Conservation (phyloP, 2,888 invertebrate genomes). For the Tipula helvola region DNA sequence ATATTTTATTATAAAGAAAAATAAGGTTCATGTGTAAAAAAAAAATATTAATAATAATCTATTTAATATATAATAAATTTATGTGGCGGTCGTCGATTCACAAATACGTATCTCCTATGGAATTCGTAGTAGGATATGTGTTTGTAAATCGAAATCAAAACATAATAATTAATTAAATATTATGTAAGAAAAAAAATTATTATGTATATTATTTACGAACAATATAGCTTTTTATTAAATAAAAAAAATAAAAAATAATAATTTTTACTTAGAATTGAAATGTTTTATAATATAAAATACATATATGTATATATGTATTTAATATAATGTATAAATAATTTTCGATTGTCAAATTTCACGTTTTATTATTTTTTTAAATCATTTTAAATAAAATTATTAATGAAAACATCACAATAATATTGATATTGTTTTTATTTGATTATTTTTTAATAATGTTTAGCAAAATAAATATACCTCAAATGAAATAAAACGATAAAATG, state of each 20-base stretch:
- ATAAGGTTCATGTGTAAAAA: background rate
- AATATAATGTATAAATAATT: background rate
- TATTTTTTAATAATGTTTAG: background rate
- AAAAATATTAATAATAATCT: background rate
- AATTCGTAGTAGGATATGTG: background rate
- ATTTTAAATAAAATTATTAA: background rate
- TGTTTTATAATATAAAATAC: background rate
- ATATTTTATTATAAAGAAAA: background rate
- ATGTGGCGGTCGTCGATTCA: background rate
- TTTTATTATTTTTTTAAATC: background rate
- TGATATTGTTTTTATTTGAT: background rate
- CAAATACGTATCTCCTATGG: no score
- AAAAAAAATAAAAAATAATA: background rate
- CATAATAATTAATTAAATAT: background rate
- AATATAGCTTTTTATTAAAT: background rate
- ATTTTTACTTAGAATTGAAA: background rate
- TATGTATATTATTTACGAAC: background rate
- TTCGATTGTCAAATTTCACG: background rate
- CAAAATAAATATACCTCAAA: background rate
- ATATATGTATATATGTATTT: no score
- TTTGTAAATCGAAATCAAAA: background rate
- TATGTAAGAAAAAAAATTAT: background rate
- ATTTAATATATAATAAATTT: background rate
- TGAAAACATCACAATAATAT: background rate
- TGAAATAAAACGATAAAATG: background rate